phyloP scores from a whole-genome alignment of 2,888 invertebrate species.

The Lysandra coridon region DNA sequence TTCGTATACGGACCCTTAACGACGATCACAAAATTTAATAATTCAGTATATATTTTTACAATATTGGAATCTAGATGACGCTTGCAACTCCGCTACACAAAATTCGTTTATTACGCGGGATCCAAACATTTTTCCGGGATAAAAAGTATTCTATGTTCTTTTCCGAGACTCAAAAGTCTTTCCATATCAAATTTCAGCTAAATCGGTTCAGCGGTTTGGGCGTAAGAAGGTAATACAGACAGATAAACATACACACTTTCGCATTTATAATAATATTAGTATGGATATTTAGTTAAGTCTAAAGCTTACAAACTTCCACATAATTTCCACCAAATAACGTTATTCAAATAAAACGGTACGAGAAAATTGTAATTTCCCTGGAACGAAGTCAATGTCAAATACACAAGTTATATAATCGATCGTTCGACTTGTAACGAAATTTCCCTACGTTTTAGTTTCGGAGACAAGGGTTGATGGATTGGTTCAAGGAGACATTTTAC shows the following conservation, averaged over 20 bases:
- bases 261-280: neutral
- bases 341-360: neutral
- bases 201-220: too few species aligned
- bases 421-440: conserved; percentile 8
- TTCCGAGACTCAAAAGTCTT: too few species aligned
- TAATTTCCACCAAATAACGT: neutral
- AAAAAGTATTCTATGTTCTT: too few species aligned
- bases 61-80: neutral
- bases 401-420: conserved; percentile 13
- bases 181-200: too few species aligned
- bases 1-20: too few species aligned
- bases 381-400: neutral
- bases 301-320: neutral
- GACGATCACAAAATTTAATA: too few species aligned
- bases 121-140: too few species aligned
- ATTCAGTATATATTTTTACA: too few species aligned
- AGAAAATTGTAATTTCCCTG: neutral
- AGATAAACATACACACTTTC: too few species aligned
- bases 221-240: too few species aligned
- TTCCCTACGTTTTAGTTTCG: conserved; percentile 23
- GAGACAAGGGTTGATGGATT: conserved; percentile 26
- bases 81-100: too few species aligned
- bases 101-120: too few species aligned
- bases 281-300: neutral
- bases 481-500: neutral